Conservation (phyloP, 1,140 invertebrate genomes). For the Grapholita molesta region DNA sequence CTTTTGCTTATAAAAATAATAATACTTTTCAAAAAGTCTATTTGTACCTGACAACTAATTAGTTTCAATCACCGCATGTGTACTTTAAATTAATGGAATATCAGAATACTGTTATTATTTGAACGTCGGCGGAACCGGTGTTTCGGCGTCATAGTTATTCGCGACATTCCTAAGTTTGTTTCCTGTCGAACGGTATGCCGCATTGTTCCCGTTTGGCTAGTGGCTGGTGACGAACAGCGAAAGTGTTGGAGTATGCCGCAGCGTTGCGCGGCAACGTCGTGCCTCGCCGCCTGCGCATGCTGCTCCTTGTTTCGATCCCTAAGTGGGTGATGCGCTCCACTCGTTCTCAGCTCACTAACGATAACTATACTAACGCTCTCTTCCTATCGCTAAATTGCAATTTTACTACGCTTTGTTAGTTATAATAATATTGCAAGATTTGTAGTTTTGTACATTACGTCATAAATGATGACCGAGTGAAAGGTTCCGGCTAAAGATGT, state of each 20-base stretch:
- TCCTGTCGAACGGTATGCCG: slow-evolving; percentile 14
- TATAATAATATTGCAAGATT: background rate
- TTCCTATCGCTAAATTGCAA: slow-evolving; percentile 33
- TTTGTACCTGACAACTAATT: background rate
- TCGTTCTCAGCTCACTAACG: slow-evolving; percentile 31
- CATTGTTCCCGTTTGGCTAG: slow-evolving; percentile 11
- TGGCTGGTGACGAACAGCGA: slow-evolving; percentile 34
- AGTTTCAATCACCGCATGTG: background rate
- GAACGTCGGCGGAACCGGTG: background rate
- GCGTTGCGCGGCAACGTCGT: slow-evolving; percentile 1
- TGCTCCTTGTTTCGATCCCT: slow-evolving; percentile 29
- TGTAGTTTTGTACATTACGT: background rate
- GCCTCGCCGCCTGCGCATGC: slow-evolving; percentile 34
- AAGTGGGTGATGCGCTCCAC: slow-evolving; percentile 58
- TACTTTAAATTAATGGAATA: background rate
- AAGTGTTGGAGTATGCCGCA: slow-evolving; percentile 34
- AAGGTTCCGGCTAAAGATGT: background rate
- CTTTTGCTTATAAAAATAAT: background rate
- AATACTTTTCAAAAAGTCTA: background rate
- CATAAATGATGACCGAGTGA: background rate
- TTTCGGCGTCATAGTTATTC: background rate
- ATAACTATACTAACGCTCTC: slow-evolving; percentile 39
- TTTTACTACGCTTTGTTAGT: slow-evolving; percentile 26
- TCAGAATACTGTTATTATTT: background rate
- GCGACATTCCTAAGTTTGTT: slow-evolving; percentile 3